Evolutionary conservation across 2,113 vertebrate species (phyloP).

Genomic region (Serinus canaria): DNA sequence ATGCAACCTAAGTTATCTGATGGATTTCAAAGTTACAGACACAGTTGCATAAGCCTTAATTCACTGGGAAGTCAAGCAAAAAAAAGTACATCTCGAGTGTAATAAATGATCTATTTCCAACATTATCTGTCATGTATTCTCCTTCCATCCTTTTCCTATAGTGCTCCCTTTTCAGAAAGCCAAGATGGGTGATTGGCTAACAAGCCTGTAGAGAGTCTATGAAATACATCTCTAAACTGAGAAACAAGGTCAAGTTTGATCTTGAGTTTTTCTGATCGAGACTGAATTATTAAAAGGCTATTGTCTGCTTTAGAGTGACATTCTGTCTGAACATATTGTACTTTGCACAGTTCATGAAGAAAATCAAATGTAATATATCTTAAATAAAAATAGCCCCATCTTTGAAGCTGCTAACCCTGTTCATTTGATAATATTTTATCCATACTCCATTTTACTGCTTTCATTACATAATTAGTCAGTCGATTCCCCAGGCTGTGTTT

Average conservation of each 20-base stretch:
- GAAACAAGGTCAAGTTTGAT: conserved; percentile 40
- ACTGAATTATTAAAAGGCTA: conserved; percentile 50
- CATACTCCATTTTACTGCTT: neutral
- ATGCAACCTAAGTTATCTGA: neutral
- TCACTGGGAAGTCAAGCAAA: neutral
- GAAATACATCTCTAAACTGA: neutral
- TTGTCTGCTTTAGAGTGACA: conserved; percentile 57
- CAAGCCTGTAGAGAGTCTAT: neutral
- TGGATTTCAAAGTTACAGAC: neutral
- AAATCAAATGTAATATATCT: neutral
- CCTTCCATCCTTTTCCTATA: neutral
- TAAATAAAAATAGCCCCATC: conserved; percentile 2
- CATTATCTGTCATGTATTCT: neutral
- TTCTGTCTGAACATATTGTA: conserved; percentile 58
- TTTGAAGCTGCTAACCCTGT: neutral
- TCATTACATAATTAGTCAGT: neutral
- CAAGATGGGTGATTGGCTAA: neutral
- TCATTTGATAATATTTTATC: neutral
- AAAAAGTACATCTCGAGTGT: neutral
- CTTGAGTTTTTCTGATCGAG: conserved; percentile 40
- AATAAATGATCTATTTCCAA: neutral
- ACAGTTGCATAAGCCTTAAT: neutral
- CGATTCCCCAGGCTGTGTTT: neutral
- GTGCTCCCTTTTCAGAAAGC: neutral
- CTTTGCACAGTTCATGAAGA: neutral